Evolutionary conservation across 2,113 vertebrate species (phyloP), one percentile per base, ranked within the genome.

Genomic region (Dascyllus trimaculatus): DNA sequence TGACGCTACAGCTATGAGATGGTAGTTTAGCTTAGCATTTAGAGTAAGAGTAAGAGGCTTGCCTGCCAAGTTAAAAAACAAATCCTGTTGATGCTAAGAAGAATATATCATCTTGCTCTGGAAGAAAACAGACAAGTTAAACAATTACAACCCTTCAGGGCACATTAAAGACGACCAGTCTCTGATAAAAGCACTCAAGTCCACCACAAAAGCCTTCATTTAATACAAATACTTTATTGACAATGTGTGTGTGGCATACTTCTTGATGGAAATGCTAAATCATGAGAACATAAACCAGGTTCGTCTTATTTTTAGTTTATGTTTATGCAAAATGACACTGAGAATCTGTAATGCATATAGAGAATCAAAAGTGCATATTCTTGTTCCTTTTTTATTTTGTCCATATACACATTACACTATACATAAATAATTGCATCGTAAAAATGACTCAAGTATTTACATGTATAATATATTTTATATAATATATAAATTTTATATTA

Each of bases 361-460:
- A 95, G 94, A 97, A 96, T 96, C 96, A 95, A 97, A 98, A 98
- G 97, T 99, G 97, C 97, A 96, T 99, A 95, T 96, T 96, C 93
- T 88, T 89, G 85, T 92, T 94, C 87, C 88, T 89, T 89, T 91
- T 95, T 51, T 94, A 87, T 89, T 92, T 91, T 93, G 95, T 96
- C 95, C 96, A 96, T 96, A 96, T 96, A 97, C 96, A 97, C 97
- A 98, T 96, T 97, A 97, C 97, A 97, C 96, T 96, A 94, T 97
- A 99, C 97, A 99, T 99, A 99, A 99, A 99, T 99, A 99, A 97
- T 97, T 96, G 97, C 96, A 96, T 95, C 96, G 96, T 98, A 99
- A 98, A 98, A 99, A 99, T 96, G 96, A 98, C 97, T 98, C 95
- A 96, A 82, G 93, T 99, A 98, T 98, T 98, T 99, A 99, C 98